phyloP scores from a whole-genome alignment of 2,113 vertebrate species.

The Phasianus colchicus region DNA sequence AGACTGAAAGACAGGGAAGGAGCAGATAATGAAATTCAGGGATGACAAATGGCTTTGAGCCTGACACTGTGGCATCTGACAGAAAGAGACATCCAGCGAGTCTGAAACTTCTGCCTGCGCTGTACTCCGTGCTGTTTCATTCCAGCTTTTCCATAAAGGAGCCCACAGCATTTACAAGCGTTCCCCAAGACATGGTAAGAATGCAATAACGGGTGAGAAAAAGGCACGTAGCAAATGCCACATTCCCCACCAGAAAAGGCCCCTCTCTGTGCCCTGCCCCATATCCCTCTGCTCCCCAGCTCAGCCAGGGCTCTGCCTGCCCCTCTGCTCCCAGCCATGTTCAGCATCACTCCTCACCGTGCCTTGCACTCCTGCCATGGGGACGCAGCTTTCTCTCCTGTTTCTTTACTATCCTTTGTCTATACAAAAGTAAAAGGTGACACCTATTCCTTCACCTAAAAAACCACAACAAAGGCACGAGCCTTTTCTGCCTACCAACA shows the following conservation, averaged over 20 bases:
- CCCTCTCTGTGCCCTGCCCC: neutral
- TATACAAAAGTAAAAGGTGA: neutral
- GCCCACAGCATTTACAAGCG: slow-evolving; percentile 39
- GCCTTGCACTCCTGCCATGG: neutral
- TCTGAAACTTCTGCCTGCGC: slow-evolving; percentile 80
- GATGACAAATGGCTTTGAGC: slow-evolving; percentile 98
- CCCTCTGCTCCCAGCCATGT: neutral
- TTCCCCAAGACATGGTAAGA: slow-evolving; percentile 28
- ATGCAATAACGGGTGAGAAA: neutral
- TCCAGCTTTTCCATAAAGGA: slow-evolving; percentile 49
- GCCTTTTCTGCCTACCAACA: neutral
- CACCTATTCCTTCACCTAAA: neutral
- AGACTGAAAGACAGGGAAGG: slow-evolving; percentile 90
- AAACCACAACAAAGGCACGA: neutral
- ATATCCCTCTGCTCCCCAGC: neutral
- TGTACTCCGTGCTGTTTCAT: slow-evolving; percentile 33
- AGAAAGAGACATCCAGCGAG: slow-evolving; percentile 88
- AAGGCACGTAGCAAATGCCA: neutral
- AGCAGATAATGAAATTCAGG: slow-evolving; percentile 97
- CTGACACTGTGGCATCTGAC: slow-evolving; percentile 95
- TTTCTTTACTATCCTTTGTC: neutral
- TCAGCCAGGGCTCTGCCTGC: neutral
- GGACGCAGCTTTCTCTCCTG: neutral
- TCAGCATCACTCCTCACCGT: neutral
- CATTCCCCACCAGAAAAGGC: neutral